phyloP scores from a whole-genome alignment of 2,888 invertebrate genomes.

The Iselma pallidipennis region DNA sequence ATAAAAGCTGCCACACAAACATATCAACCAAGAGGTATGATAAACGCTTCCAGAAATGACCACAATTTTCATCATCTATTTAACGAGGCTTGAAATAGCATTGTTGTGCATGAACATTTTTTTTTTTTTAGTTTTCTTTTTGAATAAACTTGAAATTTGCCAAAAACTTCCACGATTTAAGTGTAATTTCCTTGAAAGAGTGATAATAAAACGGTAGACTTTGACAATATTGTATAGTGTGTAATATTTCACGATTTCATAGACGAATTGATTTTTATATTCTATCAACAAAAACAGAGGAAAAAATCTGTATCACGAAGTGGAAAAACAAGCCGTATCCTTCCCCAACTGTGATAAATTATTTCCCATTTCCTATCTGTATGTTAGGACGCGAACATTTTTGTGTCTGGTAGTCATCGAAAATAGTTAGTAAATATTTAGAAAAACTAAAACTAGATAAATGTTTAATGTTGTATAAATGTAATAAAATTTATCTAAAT shows the following conservation, averaged over 20 bases:
- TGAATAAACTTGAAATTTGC: too few relatives aligned
- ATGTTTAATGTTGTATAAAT: too few relatives aligned
- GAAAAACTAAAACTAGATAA: too few relatives aligned
- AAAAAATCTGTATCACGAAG: not conserved
- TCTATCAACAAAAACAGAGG: not conserved
- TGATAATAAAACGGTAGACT: not conserved
- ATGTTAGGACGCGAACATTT: not conserved
- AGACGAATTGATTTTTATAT: not conserved
- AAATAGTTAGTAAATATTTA: too few relatives aligned
- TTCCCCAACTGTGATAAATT: not conserved
- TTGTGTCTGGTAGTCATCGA: not conserved
- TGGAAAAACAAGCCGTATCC: not conserved
- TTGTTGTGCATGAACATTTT: not conserved
- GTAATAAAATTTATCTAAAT: too few relatives aligned
- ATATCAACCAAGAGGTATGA: too few relatives aligned
- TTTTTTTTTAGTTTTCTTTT: too few relatives aligned
- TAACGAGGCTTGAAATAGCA: not conserved
- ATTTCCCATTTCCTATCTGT: not conserved
- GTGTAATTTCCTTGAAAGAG: too few relatives aligned
- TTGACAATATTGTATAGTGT: not conserved
- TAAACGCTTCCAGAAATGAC: not conserved
- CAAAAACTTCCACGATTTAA: not conserved
- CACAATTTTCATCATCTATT: not conserved
- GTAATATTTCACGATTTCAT: not conserved
- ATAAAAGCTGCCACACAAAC: too few relatives aligned